Evolutionary conservation across 2,888 invertebrate genomes (phyloP).

Genomic region (Onchidella celtica): DNA sequence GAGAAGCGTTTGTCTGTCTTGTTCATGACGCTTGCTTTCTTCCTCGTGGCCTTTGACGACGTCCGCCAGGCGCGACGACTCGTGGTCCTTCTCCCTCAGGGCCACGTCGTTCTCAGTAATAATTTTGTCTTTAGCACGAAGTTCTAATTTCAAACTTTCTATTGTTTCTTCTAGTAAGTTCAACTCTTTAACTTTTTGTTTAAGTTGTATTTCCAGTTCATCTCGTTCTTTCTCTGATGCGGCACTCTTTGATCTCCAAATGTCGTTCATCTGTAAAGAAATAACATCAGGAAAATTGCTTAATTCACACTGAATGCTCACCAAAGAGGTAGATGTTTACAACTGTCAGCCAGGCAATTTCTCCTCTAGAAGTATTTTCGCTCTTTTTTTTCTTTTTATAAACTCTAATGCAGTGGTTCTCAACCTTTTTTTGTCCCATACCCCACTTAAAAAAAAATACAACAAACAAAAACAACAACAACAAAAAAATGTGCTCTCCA

Average conservation of each 20-base stretch:
- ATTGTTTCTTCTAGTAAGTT: slow-evolving; percentile 57
- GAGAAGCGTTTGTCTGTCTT: slow-evolving; percentile 64
- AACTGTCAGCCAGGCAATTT: too few species aligned
- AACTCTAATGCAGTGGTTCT: too few species aligned
- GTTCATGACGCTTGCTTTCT: slow-evolving; percentile 63
- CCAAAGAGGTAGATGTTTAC: too few species aligned
- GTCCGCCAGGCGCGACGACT: slow-evolving; percentile 66
- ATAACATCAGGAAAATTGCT: not conserved
- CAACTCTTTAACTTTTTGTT: slow-evolving; percentile 56
- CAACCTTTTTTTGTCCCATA: too few species aligned
- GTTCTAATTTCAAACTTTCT: slow-evolving; percentile 59
- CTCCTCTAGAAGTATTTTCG: too few species aligned
- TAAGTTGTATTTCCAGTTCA: slow-evolving; percentile 58
- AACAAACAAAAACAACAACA: too few species aligned
- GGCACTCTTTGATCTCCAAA: slow-evolving; percentile 70
- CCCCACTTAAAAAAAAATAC: too few species aligned
- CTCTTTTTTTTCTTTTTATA: too few species aligned
- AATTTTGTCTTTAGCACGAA: slow-evolving; percentile 64
- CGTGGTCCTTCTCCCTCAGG: slow-evolving; percentile 60
- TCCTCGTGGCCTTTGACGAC: slow-evolving; percentile 67
- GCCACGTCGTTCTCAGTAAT: slow-evolving; percentile 62
- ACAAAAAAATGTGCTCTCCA: too few species aligned
- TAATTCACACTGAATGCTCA: not conserved
- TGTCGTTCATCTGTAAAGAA: slow-evolving; percentile 61
- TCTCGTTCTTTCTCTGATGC: slow-evolving; percentile 67